Conservation (phyloP, 2,113 vertebrate genomes). For the Solenodon paradoxus region DNA sequence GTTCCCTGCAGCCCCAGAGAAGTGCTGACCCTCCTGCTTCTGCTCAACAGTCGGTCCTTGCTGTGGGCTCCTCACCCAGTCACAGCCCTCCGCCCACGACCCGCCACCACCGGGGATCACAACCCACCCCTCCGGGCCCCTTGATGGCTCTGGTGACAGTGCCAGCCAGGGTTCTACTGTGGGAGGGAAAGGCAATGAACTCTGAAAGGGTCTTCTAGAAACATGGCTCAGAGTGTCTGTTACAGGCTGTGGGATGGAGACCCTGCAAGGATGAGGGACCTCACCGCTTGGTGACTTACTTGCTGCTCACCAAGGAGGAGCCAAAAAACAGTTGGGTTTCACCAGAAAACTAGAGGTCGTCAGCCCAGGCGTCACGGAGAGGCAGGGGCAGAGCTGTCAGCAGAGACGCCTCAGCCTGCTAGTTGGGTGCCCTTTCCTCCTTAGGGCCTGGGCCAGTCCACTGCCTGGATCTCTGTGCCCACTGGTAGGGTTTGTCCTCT, state of each 20-base stretch:
- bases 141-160: constrained; percentile 84
- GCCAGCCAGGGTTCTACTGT: constrained; percentile 83
- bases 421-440: background rate
- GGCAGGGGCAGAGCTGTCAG: background rate
- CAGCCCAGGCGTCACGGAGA: background rate
- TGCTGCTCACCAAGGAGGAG: background rate
- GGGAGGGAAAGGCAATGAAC: background rate
- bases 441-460: constrained; percentile 69
- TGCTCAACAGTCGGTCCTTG: too few species aligned
- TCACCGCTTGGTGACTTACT: rapidly evolving
- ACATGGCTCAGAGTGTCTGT: rapidly evolving
- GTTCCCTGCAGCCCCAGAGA: background rate
- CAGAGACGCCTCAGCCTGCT: too few species aligned
- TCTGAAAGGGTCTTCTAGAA: background rate
- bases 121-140: constrained; percentile 75
- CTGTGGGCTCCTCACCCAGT: background rate
- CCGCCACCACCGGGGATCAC: too few species aligned
- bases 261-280: too few species aligned
- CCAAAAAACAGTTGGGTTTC: background rate
- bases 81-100: background rate
- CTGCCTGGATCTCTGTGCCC: constrained; percentile 89
- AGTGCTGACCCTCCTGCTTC: background rate
- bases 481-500: constrained; percentile 75
- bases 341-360: background rate
- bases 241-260: rapidly evolving